These are phyloP conservation scores for Caenorhabditis tropicalis DNA, from an alignment of 1,140 invertebrate genomes.

Conservation along the genomic window DNA sequence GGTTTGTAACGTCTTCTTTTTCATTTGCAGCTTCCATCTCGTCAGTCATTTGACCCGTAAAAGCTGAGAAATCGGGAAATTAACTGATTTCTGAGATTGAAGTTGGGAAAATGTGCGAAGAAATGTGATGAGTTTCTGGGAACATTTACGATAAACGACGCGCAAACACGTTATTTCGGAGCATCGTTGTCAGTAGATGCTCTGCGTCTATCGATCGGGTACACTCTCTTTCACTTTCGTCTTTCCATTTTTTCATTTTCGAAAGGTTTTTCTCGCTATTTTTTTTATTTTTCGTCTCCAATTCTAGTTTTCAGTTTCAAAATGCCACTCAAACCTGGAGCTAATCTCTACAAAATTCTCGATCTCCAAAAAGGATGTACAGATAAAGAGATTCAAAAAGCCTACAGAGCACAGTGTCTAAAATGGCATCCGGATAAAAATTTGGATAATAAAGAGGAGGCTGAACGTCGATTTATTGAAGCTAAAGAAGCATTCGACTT, in stretches of 20 bases:
- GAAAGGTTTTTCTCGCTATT: neutral
- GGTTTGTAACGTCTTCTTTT: neutral
- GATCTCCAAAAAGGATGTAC: slow-evolving; percentile 43
- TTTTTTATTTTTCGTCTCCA: neutral
- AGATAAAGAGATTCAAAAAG: slow-evolving; percentile 52
- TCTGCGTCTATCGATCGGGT: neutral
- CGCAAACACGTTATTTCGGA: neutral
- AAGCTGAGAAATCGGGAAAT: neutral
- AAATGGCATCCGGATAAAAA: slow-evolving; percentile 58
- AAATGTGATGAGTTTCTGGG: neutral
- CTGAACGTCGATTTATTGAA: slow-evolving; percentile 35
- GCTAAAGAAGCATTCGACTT: slow-evolving; percentile 52
- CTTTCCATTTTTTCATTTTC: neutral
- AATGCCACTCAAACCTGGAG: slow-evolving; percentile 25
- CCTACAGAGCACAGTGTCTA: slow-evolving; percentile 49
- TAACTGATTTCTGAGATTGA: neutral
- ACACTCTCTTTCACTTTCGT: neutral
- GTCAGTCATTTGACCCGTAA: slow-evolving; percentile 13
- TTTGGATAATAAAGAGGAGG: slow-evolving; percentile 49
- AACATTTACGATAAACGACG: slow-evolving; percentile 22
- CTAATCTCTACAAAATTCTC: slow-evolving; percentile 48
- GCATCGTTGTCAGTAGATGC: neutral
- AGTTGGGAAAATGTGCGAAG: neutral
- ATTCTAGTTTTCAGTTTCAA: neutral
- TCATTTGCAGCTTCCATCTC: neutral